Evolutionary conservation across 2,113 vertebrate species (phyloP).

Genomic region (Eonycteris spelaea): DNA sequence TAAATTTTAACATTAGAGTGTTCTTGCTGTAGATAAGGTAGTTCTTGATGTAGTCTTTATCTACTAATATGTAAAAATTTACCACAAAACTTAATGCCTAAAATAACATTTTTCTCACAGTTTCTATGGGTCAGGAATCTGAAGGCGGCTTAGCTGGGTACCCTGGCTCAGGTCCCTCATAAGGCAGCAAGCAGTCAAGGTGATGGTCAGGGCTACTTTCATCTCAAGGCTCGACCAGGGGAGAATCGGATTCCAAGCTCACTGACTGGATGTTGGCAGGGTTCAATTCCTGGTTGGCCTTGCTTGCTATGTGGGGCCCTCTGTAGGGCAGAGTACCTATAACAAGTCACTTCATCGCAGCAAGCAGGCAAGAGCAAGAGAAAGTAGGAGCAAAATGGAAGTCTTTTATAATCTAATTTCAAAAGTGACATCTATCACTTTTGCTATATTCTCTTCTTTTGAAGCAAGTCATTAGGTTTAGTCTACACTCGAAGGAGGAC

Average conservation of each 20-base stretch:
- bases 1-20: accelerated
- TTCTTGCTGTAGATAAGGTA: slow-evolving; percentile 28
- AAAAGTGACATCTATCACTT: background rate
- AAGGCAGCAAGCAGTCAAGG: background rate
- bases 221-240: background rate
- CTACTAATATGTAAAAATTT: background rate
- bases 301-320: background rate
- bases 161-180: background rate
- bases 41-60: background rate
- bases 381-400: background rate
- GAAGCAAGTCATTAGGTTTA: background rate
- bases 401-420: background rate
- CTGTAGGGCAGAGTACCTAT: background rate
- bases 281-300: background rate
- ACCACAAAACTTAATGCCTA: background rate
- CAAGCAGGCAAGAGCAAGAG: background rate
- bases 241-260: background rate
- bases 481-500: background rate
- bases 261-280: background rate
- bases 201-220: background rate
- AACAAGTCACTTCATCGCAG: background rate
- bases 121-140: background rate
- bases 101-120: background rate
- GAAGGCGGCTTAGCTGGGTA: background rate
- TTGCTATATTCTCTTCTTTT: background rate